Base-by-base conservation (phyloP, 2,797 vertebrate species). In the Mormyrus hasselquistii region DNA sequence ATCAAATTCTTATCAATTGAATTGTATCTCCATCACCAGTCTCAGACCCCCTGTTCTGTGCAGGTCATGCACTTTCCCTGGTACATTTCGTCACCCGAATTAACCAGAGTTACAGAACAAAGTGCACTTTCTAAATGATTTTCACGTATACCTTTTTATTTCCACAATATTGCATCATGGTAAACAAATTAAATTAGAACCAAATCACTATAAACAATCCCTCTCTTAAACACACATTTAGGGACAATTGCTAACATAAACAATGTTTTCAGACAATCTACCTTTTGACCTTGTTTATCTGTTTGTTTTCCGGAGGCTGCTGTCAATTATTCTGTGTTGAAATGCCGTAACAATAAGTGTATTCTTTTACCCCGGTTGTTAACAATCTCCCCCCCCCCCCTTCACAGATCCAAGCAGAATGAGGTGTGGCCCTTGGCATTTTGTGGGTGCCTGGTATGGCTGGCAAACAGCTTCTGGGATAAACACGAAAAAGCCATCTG, bases 171-270 rank as follows among this genome's bases (percentile, higher is more conserved):
- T 41, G 14, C 14, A 44, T 87, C 85, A 87, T 4, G 53, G 53
- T 52, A 53, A 52, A 34, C 53, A 87, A 44, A 44, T 79, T 44
- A 79, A 79, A 79, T 44, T 47, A 8, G 73, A 16, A n/a, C 73
- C 19, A 19, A 87, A 44, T 38, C 53, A 59, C 34, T 41, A 86
- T 14, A 86, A 86, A 86, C 50, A 52, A 86, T 55, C 47, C 50
- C n/a, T 25, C 83, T 86, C 47, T 53, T 50, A 85, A 85, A 85
- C 83, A 85, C 22, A 22, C 47, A 53, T 85, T 85, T 50, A 85
- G 22, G 49, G 44, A 53, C 49, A 25, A 53, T 52, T 53, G 49
- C 83, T 86, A 52, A 55, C 50, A 52, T 53, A 86, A 50, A 86
- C 73, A 79, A 44, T 79, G 73, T 79, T 79, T 79, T 79, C 73